These are phyloP conservation scores for Polydrusus pterygomalis DNA, from an alignment of 2,888 invertebrate species.

Conservation along the genomic window DNA sequence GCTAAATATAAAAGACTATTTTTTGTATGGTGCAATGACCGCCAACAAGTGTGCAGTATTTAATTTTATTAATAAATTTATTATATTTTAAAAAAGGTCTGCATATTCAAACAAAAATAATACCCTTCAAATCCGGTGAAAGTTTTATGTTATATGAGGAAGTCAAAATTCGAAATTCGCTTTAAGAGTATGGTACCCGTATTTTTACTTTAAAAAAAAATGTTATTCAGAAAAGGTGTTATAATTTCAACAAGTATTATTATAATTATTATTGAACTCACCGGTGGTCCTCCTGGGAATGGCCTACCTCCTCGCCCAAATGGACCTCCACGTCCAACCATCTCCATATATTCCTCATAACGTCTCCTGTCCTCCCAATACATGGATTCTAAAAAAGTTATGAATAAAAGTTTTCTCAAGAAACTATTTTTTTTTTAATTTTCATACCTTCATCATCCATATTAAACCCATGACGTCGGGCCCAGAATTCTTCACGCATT, in stretches of 20 bases:
- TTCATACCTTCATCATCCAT: constrained; percentile 79
- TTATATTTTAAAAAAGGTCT: too few species aligned
- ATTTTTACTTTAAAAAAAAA: too few species aligned
- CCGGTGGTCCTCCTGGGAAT: constrained; percentile 71
- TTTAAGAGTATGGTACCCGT: too few species aligned
- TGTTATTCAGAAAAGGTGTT: too few species aligned
- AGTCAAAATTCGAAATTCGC: too few species aligned
- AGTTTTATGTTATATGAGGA: too few species aligned
- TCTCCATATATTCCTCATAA: constrained; percentile 84
- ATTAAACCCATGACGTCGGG: constrained; percentile 76
- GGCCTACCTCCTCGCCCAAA: constrained; percentile 69
- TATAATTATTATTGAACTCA: constrained; percentile 65
- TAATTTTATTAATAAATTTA: too few species aligned
- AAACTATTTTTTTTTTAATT: background rate
- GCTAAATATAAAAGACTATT: background rate
- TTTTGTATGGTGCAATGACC: too few species aligned
- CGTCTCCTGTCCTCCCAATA: constrained; percentile 92
- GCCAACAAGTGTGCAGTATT: too few species aligned
- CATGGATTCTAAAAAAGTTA: constrained; percentile 76
- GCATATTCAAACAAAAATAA: too few species aligned
- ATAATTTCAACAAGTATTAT: too few species aligned
- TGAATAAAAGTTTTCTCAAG: background rate
- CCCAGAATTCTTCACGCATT: constrained; percentile 81
- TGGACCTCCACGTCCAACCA: constrained; percentile 80
- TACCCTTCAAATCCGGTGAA: too few species aligned